Evolutionary conservation across 2,888 invertebrate genomes (phyloP), one percentile per base, ranked within the genome.

Genomic region (Strigamia maritima): DNA sequence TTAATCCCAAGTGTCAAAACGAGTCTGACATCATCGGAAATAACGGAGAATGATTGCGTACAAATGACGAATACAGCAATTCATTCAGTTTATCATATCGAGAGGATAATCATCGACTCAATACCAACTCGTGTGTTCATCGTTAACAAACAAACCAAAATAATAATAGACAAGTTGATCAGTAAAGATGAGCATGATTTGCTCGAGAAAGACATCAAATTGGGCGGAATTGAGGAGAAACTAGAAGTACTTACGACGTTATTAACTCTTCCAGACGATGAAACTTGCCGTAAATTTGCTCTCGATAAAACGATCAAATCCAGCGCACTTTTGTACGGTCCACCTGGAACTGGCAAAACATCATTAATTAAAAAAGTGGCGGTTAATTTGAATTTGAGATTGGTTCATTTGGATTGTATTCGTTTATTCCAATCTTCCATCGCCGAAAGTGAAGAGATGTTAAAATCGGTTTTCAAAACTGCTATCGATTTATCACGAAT

Each of bases 381-480:
- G 85, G 85, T 82, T 84, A 86, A 83, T 44, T 85, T 86, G 82
- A 82, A 83, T n/a, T 87, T 88, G 80, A 87, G 87, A 80, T 83
- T 89, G 16, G 85, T 89, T 75, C 83, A 84, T 16, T 83, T 90
- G 2, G 85, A 86, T 77, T 86, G 87, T 0, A 84, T 87, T 0
- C 86, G 88, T 76, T 83, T 89, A 1, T 82, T 87, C 60, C 85
- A 86, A n/a, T 85, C 88, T 0, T 84, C 87, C 81, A 88, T 89
- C 0, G 90, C 90, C 0, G 88, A 89, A 83, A 87, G 89, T 0
- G 89, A 90, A 83, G 83, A 83, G 4, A 84, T 86, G 38, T 82
- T 90, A 22, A 84, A 87, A 38, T 84, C 88, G 28, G 44, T 16
- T 44, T 90, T 90, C 83, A 82, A 85, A 7, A 85, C 87, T 76